Evolutionary conservation across 2,888 invertebrate species (phyloP), one percentile per base, ranked within the genome.

Genomic region (Agrochola lychnidis): DNA sequence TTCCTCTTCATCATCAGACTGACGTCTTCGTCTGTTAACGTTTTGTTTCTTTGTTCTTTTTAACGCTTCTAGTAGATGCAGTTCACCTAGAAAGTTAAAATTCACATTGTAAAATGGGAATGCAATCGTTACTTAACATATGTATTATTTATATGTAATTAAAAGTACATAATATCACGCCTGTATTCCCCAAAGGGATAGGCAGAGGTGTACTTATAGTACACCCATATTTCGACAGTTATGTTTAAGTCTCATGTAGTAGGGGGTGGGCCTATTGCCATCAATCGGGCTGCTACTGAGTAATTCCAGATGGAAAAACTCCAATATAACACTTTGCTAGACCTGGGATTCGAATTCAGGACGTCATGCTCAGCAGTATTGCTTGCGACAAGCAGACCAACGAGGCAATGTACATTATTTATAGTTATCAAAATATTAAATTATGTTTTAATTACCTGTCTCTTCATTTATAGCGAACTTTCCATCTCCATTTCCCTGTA

Each of bases 381-480:
- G 7, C 16, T 59, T 30, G 59, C 30, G 59, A 30, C 7, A 4
- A 59, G 3, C 7, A 16, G 9, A 59, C 16, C 7, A 16, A 59
- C 0, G 59, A 59, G 25, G 6, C 25, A 59, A 30, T 57, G 30
- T 30, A 30, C 2, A 30, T 30, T 30, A 40, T 42, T 42, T 42
- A 63, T 9, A 16, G 42, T 68, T 56, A 16, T 36, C 1, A 19
- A 40, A n/a, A 40, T 40, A 40, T 5, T n/a, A 3, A 40, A 56
- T n/a, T 25, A 36, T 25, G 5, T 57, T 57, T 45, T 25, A 40
- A 36, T 22, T 76, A 93, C 98, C 99, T 83, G 98, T 98, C 83
- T 97, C 97, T 90, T 98, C 97, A 92, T 99, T 97, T 63, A 99
- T 95, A 40, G 97, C 94, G 92, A 99, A 98, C 92, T 98, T 98